A percentile compares a stretch with the other conserved stretches of the same genome.
Evolutionary conservation across 2,888 invertebrate species (phyloP).

Genomic region (Machimus atricapillus): DNA sequence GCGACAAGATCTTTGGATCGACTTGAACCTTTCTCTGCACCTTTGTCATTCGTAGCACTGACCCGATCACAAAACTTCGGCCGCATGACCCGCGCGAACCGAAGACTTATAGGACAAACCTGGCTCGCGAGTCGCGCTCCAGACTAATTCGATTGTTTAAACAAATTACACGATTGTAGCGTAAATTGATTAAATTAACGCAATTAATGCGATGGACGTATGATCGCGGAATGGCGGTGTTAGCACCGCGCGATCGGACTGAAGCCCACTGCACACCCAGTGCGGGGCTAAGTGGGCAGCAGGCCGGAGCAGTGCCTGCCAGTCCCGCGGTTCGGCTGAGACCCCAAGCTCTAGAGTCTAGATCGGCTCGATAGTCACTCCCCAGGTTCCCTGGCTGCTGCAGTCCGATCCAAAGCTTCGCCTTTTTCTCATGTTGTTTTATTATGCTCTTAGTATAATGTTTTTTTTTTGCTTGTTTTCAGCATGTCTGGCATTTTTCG

Average conservation of each 20-base stretch:
- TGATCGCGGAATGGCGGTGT: background rate
- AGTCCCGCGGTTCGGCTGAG: background rate
- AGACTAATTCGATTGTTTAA: constrained; percentile 6
- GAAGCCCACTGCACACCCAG: background rate
- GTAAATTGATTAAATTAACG: background rate
- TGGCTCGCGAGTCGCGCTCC: background rate
- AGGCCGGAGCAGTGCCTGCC: background rate
- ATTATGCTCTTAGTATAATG: too few species aligned
- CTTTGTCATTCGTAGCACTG: background rate
- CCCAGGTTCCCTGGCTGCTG: background rate
- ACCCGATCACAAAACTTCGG: background rate
- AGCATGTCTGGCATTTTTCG: background rate
- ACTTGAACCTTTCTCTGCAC: background rate
- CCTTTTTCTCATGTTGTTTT: background rate
- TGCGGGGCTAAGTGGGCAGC: background rate
- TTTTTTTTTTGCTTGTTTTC: background rate
- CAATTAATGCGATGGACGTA: background rate
- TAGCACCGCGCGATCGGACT: background rate
- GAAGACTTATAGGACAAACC: background rate
- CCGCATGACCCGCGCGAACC: background rate
- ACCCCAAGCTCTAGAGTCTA: background rate
- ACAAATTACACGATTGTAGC: background rate
- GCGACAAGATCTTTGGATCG: background rate
- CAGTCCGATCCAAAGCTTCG: background rate
- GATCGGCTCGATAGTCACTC: constrained; percentile 10